A percentile compares a stretch with the other conserved stretches of the same genome.
Conservation (phyloP, 2,888 invertebrate genomes). For the Cyaniris semiargus region DNA sequence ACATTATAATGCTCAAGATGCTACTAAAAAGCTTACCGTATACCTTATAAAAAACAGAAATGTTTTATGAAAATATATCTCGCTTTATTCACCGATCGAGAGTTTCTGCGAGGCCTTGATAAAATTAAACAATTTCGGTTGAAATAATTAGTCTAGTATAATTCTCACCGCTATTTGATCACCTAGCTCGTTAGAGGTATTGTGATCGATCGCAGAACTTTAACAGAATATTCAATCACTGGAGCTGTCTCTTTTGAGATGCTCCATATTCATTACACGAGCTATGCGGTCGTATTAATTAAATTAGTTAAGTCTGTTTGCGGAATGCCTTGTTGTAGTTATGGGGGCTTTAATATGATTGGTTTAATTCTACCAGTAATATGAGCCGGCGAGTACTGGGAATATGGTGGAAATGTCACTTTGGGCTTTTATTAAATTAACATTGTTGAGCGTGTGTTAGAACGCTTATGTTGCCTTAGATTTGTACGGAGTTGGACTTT, state of each 20-base stretch:
- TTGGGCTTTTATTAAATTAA: conserved; percentile 14
- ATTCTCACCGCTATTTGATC: conserved; percentile 18
- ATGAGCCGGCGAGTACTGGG: conserved; percentile 4
- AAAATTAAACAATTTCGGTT: neutral
- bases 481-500: too few species aligned
- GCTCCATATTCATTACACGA: conserved; percentile 41
- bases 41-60: neutral
- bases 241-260: conserved; percentile 39
- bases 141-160: conserved; percentile 1
- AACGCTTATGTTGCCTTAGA: neutral
- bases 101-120: neutral
- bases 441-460: neutral
- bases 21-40: neutral
- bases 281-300: conserved; percentile 37
- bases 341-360: conserved; percentile 4
- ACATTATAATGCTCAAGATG: neutral
- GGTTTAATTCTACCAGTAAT: conserved; percentile 10
- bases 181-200: conserved; percentile 28
- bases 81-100: neutral
- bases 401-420: neutral
- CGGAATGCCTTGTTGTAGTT: conserved; percentile 28
- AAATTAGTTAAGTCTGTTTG: conserved; percentile 31
- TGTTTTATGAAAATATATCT: neutral
- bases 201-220: conserved; percentile 40
- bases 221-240: conserved; percentile 43